Evolutionary conservation across 2,797 vertebrate genomes (phyloP), one percentile per base, ranked within the genome.

Genomic region (Poecilia wingei): DNA sequence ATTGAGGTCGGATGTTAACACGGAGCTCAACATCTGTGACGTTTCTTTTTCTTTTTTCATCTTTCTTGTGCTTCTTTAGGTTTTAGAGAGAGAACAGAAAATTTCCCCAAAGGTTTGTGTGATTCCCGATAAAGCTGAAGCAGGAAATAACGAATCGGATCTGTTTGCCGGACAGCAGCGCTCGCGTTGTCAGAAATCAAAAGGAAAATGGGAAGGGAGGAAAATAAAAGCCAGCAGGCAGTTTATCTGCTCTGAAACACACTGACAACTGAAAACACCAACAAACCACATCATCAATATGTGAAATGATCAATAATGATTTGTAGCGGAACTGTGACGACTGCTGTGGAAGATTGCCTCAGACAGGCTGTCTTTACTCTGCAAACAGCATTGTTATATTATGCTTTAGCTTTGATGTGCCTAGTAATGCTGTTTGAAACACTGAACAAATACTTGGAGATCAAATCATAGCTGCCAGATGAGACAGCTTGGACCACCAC

Each of bases 1-100:
- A 94, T 93, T 94, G 88, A 90, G 93, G 92, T 91, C 80, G 53
- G 77, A 88, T 72, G 82, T 85, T 86, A 84, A 86, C 85, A 73
- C 79, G 64, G 79, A 87, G 75, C 85, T 89, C 86, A 59, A 87
- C 89, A 87, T 91, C 89, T 93, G 86, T 4, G 72, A 84, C 81
- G 82, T 84, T 78, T 83, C 46, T 70, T 14, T 81, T 16, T 68
- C 1, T 45, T 46, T 47, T 46, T 7, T 1, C 12, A 70, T 64
- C 76, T 74, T 87, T 80, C 79, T 78, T 84, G 41, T 9, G 2
- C 57, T 75, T 74, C 69, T 45, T 59, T 66, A 49, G 22, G 57
- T 69, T 73, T 51, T 70, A 36, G 12, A 33, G 10, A 10, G 31
- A 43, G 49, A 73, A 79, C 75, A 53, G 81, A 77, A 85, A 16